Conservation (phyloP, 2,113 vertebrate genomes). For the Scomber colias region DNA sequence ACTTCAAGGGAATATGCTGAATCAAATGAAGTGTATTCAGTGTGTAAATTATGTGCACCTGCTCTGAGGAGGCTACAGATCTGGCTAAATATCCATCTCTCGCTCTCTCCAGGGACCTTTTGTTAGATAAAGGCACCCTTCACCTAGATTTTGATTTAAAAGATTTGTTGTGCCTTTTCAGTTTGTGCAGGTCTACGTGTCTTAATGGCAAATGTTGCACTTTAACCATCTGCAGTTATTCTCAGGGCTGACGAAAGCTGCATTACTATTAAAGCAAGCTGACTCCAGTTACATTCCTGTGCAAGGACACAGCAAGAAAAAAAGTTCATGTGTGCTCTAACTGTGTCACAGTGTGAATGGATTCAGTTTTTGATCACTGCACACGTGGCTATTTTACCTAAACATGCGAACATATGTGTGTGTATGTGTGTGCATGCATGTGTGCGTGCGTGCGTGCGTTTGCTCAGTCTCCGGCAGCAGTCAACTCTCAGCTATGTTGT, state of each 20-base stretch:
- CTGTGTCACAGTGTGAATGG: slow-evolving; percentile 20
- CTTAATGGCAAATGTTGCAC: slow-evolving; percentile 46
- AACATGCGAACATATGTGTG: slow-evolving; percentile 45
- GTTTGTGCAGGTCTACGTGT: not conserved
- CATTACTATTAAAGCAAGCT: slow-evolving; percentile 46
- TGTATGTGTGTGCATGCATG: slow-evolving; percentile 36
- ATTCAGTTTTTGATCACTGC: slow-evolving; percentile 21
- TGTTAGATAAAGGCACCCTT: slow-evolving; percentile 38
- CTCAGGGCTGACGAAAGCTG: slow-evolving; percentile 33
- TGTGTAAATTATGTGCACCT: slow-evolving; percentile 62
- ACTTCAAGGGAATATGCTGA: slow-evolving; percentile 47
- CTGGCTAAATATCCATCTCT: slow-evolving; percentile 3
- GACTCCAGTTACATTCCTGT: slow-evolving; percentile 61
- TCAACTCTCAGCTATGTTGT: slow-evolving; percentile 71
- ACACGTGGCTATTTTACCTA: slow-evolving; percentile 22
- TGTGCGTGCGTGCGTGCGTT: slow-evolving; percentile 34
- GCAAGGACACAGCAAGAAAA: slow-evolving; percentile 51
- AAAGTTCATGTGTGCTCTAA: slow-evolving; percentile 41
- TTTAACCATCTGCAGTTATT: slow-evolving; percentile 63
- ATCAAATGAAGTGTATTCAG: slow-evolving; percentile 44
- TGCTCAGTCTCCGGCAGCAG: slow-evolving; percentile 41
- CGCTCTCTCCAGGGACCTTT: slow-evolving; percentile 33
- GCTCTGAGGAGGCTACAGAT: slow-evolving; percentile 45
- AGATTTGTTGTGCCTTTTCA: not conserved
- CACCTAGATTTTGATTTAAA: not conserved